phyloP scores from a whole-genome alignment of 2,888 invertebrate genomes.

The Litoditis marina region DNA sequence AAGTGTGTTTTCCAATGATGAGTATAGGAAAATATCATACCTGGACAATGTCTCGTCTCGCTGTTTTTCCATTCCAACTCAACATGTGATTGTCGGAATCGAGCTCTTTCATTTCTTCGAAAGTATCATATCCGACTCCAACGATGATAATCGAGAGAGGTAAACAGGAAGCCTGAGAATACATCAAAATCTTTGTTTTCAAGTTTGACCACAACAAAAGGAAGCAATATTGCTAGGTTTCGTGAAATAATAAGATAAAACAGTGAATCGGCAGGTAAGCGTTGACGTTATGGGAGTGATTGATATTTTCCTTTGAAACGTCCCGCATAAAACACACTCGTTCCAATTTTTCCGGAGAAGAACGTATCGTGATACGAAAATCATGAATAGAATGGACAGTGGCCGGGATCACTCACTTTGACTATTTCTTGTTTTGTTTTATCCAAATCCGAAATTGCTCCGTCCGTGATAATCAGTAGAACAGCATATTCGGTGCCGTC shows the following conservation, averaged over 20 bases:
- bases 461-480: slow-evolving; percentile 70
- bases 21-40: slow-evolving; percentile 26
- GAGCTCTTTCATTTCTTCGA: slow-evolving; percentile 69
- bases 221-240: too few relatives aligned
- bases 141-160: slow-evolving; percentile 71
- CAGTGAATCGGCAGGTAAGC: too few relatives aligned
- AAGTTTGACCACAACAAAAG: too few relatives aligned
- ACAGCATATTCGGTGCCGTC: slow-evolving; percentile 66
- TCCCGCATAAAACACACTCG: too few relatives aligned
- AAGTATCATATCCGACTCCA: slow-evolving; percentile 70
- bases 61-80: slow-evolving; percentile 64
- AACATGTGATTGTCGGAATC: slow-evolving; percentile 67
- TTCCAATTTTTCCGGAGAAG: too few relatives aligned
- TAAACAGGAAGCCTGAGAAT: slow-evolving; percentile 65
- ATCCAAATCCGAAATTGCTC: slow-evolving; percentile 70
- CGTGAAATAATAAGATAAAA: too few relatives aligned
- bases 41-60: slow-evolving; percentile 70
- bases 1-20: too few relatives aligned
- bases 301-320: too few relatives aligned
- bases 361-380: too few relatives aligned
- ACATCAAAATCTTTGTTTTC: background rate
- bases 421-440: slow-evolving; percentile 65
- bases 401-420: too few relatives aligned
- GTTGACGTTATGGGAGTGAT: too few relatives aligned
- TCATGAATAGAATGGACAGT: too few relatives aligned